Evolutionary conservation across 2,797 vertebrate genomes (phyloP).

Genomic region (Adrianichthys oophorus): DNA sequence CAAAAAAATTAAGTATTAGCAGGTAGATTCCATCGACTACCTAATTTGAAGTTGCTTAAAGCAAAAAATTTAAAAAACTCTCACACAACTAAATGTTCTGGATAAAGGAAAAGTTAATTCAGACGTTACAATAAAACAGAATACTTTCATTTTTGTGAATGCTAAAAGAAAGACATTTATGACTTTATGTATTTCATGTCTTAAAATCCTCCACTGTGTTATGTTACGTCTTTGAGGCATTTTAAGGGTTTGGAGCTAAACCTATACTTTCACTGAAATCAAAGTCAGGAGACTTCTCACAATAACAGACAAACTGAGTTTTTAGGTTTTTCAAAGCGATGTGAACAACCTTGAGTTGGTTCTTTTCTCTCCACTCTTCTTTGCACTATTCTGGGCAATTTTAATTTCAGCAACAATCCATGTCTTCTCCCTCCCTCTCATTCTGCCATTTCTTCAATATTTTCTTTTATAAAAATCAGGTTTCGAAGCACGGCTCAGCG

Average conservation of each 20-base stretch:
- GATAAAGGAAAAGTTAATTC: no score
- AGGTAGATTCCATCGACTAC: no score
- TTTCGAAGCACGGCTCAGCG: slow-evolving; percentile 62
- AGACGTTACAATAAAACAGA: no score
- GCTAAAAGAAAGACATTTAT: no score
- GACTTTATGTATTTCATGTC: no score
- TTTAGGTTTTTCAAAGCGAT: no score
- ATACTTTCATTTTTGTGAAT: no score
- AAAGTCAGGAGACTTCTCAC: slow-evolving; percentile 1
- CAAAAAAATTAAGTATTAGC: no score
- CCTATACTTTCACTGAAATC: slow-evolving; percentile 3
- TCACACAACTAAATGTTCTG: no score
- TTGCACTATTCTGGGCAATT: slow-evolving; percentile 3
- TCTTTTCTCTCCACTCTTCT: background rate
- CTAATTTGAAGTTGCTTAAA: no score
- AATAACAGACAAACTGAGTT: no score
- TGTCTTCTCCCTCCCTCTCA: slow-evolving; percentile 9
- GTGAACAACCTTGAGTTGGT: background rate
- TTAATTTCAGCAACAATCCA: slow-evolving; percentile 29
- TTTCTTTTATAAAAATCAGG: slow-evolving; percentile 65
- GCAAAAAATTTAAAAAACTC: no score
- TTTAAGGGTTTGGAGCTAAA: background rate
- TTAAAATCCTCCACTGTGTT: background rate
- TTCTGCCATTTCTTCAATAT: slow-evolving; percentile 44
- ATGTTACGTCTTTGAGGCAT: background rate